Evolutionary conservation across 2,113 vertebrate species (phyloP).

Genomic region (Crotophaga sulcirostris): DNA sequence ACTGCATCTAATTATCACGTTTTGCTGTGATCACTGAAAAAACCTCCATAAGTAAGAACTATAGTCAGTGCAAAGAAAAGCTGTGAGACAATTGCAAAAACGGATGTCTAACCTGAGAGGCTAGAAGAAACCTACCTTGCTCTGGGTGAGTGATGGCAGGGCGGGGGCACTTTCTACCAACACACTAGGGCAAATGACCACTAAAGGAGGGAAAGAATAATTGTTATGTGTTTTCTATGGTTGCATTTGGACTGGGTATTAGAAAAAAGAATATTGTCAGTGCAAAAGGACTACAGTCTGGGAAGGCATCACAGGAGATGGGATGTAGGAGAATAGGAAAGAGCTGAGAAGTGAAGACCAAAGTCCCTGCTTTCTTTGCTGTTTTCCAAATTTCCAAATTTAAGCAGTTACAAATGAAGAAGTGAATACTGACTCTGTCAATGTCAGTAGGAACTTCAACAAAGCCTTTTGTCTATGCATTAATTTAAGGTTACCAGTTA

Average conservation of each 20-base stretch:
- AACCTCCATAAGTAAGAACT: fast-evolving
- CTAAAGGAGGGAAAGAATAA: not conserved
- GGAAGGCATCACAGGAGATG: not conserved
- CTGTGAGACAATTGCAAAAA: not conserved
- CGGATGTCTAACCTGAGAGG: fast-evolving
- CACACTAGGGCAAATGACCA: not conserved
- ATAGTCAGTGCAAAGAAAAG: not conserved
- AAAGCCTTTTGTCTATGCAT: not conserved
- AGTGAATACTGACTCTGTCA: not conserved
- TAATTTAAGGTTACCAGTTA: not conserved
- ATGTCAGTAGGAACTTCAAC: not conserved
- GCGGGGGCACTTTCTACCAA: too few species aligned
- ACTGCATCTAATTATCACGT: not conserved
- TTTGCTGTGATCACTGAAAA: not conserved
- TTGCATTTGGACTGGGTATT: not conserved
- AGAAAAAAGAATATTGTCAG: not conserved
- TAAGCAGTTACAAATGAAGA: not conserved
- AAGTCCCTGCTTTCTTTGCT: not conserved
- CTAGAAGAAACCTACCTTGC: not conserved
- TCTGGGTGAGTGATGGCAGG: not conserved
- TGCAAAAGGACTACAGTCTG: not conserved
- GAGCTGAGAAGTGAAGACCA: not conserved
- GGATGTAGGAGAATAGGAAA: not conserved
- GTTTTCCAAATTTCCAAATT: not conserved
- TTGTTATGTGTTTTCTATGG: fast-evolving